Base-by-base conservation (phyloP, 2,888 invertebrate genomes). In the Frankliniella intonsa region DNA sequence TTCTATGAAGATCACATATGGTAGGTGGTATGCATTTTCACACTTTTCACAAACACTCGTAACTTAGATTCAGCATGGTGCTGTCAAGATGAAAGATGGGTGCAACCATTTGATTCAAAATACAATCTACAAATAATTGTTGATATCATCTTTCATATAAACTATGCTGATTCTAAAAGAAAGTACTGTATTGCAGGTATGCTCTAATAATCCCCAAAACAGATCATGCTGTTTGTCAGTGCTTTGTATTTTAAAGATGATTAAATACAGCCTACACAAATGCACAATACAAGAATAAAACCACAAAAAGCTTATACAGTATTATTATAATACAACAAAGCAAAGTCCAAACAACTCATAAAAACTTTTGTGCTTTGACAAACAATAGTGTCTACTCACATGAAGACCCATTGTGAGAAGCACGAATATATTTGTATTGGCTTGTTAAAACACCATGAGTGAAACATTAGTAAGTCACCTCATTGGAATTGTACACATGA, bases 211-310 rank as follows among this genome's bases (percentile, higher is more conserved):
- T 55, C 55, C 55, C 55, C 14, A 55, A 55, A 19, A 55, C 17
- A 55, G 14, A 55, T 55, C 55, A 55, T 55, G 14, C 55, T 55
- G 55, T 38, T 38, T 38, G 38, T 55, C 55, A 19, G 55, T 55
- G 55, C 55, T 55, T 55, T 14, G 14, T 55, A 11, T 55, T 55
- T 19, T 55, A 14, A 25, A 5, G 69, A 22, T 76, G 69, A 12
- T 12, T 22, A 76, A 22, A 76, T 76, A 76, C 14, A 76, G 69
- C 69, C 69, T 76, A 76, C 69, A 76, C 22, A 38, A 76, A 76
- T 76, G 69, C 69, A 76, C 25, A 25, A 76, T 76, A 76, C 69
- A 76, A 76, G 69, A 76, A 76, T 76, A 76, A 76, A 76, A 76
- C 69, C 69, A 76, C 69, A 76, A 25, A 25, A 76, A 76, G 69